Evolutionary conservation across 1,140 invertebrate species (phyloP).

Genomic region (Drosophila serrata): DNA sequence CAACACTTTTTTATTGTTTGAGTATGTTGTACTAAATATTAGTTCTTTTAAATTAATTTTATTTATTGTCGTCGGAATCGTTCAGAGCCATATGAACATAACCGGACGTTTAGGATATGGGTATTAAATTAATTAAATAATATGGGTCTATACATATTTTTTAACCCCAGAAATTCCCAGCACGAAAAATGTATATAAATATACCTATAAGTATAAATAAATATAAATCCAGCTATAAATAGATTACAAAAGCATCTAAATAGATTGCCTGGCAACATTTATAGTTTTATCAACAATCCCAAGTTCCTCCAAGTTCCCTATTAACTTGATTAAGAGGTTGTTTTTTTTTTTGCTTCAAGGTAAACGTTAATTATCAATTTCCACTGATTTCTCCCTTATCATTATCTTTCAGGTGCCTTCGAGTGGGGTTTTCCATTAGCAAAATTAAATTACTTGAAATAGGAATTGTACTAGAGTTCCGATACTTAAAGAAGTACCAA

Average conservation of each 20-base stretch:
- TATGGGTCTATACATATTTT: not conserved
- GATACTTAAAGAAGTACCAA: not conserved
- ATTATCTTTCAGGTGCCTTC: not conserved
- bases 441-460: constrained; percentile 34
- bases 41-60: no score
- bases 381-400: constrained; percentile 2
- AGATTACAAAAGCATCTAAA: not conserved
- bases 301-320: not conserved
- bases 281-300: not conserved
- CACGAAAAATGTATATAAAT: not conserved
- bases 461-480: not conserved
- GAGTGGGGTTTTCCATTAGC: constrained; percentile 4
- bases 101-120: no score
- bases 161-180: not conserved
- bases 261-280: not conserved
- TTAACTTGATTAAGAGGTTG: not conserved
- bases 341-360: not conserved
- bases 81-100: no score
- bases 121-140: not conserved
- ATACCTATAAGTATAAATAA: not conserved
- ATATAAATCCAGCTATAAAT: constrained; percentile 3
- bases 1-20: not conserved
- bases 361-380: constrained; percentile 5
- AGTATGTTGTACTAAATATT: no score
- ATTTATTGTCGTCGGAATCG: no score